These are phyloP conservation scores for Fulmarus glacialis DNA, from an alignment of 2,113 vertebrate genomes.

Conservation along the genomic window DNA sequence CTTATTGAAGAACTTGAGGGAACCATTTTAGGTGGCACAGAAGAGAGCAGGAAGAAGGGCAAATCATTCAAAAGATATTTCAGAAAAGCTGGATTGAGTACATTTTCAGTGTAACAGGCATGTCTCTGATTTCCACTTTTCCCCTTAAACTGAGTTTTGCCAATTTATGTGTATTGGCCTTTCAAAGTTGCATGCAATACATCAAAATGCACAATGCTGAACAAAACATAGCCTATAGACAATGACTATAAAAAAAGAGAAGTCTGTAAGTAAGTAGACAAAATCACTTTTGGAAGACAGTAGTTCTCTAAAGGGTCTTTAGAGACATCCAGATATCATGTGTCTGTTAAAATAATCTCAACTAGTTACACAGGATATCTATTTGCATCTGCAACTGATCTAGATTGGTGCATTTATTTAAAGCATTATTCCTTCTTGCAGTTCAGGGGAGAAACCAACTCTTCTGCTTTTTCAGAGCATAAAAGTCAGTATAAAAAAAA, in stretches of 20 bases:
- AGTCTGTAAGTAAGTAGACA: background rate
- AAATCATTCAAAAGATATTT: background rate
- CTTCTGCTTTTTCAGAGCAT: background rate
- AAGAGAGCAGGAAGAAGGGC: background rate
- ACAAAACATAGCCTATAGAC: background rate
- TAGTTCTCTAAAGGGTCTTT: background rate
- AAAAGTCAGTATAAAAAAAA: background rate
- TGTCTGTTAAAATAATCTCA: conserved; percentile 5
- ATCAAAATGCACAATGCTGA: background rate
- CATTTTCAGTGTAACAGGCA: background rate
- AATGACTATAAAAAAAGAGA: background rate
- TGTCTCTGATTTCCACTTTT: background rate
- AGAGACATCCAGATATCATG: background rate
- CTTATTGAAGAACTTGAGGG: background rate
- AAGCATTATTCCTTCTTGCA: background rate
- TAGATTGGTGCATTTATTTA: background rate
- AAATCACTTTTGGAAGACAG: background rate
- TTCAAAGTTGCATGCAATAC: background rate
- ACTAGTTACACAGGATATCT: background rate
- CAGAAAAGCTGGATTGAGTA: background rate
- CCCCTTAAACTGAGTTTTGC: background rate
- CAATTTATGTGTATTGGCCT: background rate
- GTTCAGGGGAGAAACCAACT: background rate
- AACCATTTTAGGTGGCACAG: background rate
- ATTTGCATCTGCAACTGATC: background rate